Evolutionary conservation across 2,113 vertebrate species (phyloP).

Genomic region (Perca flavescens): DNA sequence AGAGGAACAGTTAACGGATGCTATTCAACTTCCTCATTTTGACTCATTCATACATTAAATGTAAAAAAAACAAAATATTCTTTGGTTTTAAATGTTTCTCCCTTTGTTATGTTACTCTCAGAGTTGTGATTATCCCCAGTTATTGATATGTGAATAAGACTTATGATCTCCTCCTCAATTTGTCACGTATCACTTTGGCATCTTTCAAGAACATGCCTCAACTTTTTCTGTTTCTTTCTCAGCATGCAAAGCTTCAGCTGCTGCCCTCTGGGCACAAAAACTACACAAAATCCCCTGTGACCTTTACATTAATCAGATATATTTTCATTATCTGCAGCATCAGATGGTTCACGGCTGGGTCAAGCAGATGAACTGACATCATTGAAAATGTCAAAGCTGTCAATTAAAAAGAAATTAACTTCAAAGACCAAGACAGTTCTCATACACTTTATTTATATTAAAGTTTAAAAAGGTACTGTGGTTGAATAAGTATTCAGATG

Average conservation of each 20-base stretch:
- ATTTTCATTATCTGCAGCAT: constrained; percentile 38
- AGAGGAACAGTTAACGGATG: neutral
- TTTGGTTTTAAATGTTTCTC: neutral
- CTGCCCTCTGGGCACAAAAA: constrained; percentile 38
- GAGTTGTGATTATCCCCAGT: neutral
- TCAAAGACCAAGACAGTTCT: neutral
- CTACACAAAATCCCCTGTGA: constrained; percentile 16
- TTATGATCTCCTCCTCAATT: constrained; percentile 4
- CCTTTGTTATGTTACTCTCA: neutral
- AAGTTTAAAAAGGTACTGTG: neutral
- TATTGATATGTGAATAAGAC: constrained; percentile 9
- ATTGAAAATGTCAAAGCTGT: constrained; percentile 48
- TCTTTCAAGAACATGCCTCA: constrained; percentile 11
- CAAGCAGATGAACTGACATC: constrained; percentile 26
- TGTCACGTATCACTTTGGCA: constrained; percentile 31
- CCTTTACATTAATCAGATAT: constrained; percentile 54
- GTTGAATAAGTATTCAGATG: neutral
- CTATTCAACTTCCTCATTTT: constrained; percentile 30
- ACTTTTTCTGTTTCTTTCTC: constrained; percentile 19
- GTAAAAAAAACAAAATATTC: neutral
- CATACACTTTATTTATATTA: neutral
- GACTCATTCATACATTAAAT: neutral
- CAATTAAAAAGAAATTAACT: neutral
- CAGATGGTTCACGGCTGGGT: constrained; percentile 35
- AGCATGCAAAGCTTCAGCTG: constrained; percentile 23